Base-by-base conservation (phyloP, 2,113 vertebrate species). In the Gavia stellata region DNA sequence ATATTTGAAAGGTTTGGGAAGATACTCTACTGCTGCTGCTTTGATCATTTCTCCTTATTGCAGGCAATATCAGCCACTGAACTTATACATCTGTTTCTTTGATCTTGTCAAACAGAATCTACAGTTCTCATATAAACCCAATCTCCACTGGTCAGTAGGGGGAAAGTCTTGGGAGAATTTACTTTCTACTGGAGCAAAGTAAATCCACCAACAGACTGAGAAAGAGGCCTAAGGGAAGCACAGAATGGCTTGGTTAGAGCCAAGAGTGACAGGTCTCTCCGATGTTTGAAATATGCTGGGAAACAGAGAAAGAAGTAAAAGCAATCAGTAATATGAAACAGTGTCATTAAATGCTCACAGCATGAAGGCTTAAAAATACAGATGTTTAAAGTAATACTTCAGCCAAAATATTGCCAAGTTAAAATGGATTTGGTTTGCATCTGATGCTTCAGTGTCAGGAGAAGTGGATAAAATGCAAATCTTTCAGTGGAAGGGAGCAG, bases 91-190 rank as follows among this genome's bases (percentile, higher is more conserved):
- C 93, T 96, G 94, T 97, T 97, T 96, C 97, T 98, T 98, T 98
- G 98, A 98, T 98, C 97, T 97, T 97, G 97, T 98, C 96, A 97
- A 97, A 98, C 96, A 97, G 98, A 98, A 98, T 98, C 98, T 98
- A 98, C 95, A 98, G 98, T 93, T 96, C 93, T 94, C 75, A 96
- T 96, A 97, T 97, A 98, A 98, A 97, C 97, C 94, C 97, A 98
- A 98, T 98, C 97, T 98, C 96, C 97, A 97, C 87, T 92, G 97
- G 97, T 98, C 97, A 97, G 95, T 75, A 58, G 56, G 95, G 97
- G 95, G 85, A 97, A 97, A 96, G 95, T 96, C 97, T 96, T 96
- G 55, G 83, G 96, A 97, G 97, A 97, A 94, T 97, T 96, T 90
- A 91, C 94, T 96, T 96, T 97, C 96, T 83, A 90, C 79, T 80